Conservation (phyloP, 2,113 vertebrate species). For the Hyperopisus bebe region DNA sequence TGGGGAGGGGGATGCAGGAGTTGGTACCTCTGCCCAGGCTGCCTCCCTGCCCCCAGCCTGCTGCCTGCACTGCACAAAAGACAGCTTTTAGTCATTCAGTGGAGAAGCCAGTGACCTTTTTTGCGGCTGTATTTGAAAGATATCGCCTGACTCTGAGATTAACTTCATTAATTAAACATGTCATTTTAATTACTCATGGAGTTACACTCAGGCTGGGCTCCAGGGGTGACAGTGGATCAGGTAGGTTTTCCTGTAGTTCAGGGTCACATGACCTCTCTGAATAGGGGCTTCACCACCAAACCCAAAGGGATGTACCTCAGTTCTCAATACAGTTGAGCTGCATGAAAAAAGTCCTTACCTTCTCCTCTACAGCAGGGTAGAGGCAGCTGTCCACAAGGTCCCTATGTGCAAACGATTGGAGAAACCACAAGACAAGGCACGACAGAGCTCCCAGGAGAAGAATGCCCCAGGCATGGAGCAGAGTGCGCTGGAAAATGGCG, state of each 20-base stretch:
- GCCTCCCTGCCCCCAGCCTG: not conserved
- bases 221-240: not conserved
- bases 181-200: not conserved
- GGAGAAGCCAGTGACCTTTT: not conserved
- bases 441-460: conserved; percentile 81
- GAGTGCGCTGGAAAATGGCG: conserved; percentile 54
- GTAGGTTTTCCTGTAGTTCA: not conserved
- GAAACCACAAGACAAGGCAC: conserved; percentile 75
- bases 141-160: not conserved
- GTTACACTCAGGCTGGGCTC: not conserved
- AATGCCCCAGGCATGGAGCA: conserved; percentile 79
- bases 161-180: not conserved
- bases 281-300: not conserved
- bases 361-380: conserved; percentile 65
- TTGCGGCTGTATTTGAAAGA: not conserved
- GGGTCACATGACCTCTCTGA: not conserved
- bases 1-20: not conserved
- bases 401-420: conserved; percentile 84
- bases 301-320: not conserved
- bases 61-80: not conserved
- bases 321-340: not conserved
- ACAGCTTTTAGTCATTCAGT: not conserved
- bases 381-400: conserved; percentile 79
- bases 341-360: conserved; percentile 1
- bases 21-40: not conserved